Percentiles rank a stretch among this genome's conserved stretches.
Conservation (phyloP, 2,797 vertebrate genomes). For the Eurystomus glaucurus region DNA sequence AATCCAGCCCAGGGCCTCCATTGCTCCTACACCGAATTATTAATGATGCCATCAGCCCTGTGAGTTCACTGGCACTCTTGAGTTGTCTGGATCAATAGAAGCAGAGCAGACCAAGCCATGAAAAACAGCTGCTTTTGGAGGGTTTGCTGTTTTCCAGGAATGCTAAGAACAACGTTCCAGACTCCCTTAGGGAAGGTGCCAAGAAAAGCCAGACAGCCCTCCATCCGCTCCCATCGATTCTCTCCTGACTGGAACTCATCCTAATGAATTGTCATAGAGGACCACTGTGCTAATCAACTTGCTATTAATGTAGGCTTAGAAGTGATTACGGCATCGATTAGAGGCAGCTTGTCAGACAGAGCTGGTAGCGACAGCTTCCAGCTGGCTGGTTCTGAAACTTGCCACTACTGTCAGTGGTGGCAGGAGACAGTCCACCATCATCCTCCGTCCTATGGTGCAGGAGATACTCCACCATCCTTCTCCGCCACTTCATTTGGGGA, state of each 20-base stretch:
- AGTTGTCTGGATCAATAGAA: constrained; percentile 3
- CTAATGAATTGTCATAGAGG: constrained; percentile 57
- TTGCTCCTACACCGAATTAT: constrained; percentile 26
- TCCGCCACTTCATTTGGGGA: background rate
- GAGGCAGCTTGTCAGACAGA: background rate
- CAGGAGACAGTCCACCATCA: background rate
- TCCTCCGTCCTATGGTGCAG: too few species aligned
- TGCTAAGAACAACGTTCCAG: background rate
- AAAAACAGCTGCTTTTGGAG: background rate
- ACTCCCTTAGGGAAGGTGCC: background rate
- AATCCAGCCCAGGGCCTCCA: background rate
- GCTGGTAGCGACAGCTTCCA: background rate
- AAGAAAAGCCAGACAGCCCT: background rate
- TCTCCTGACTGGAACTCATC: constrained; percentile 25
- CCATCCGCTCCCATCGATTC: background rate
- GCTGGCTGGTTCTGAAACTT: background rate
- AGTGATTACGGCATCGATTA: constrained; percentile 19
- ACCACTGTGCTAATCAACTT: constrained; percentile 15
- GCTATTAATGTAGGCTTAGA: constrained; percentile 31
- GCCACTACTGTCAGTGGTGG: background rate
- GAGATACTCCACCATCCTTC: too few species aligned
- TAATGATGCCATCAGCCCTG: background rate
- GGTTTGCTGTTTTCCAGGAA: background rate
- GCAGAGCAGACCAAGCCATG: background rate
- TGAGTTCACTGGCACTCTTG: background rate